phyloP scores from a whole-genome alignment of 2,888 invertebrate species.

The Thymelicus sylvestris region DNA sequence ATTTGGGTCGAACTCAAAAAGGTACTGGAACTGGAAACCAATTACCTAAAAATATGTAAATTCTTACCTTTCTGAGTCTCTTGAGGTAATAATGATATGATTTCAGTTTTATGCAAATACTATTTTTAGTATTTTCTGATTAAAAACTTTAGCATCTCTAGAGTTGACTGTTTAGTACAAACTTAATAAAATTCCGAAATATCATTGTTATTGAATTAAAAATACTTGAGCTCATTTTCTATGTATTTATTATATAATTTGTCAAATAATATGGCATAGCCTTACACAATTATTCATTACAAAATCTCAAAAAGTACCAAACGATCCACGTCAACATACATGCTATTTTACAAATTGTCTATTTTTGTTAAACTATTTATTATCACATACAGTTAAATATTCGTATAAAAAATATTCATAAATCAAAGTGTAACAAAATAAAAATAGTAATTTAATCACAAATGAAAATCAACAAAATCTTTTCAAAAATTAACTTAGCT shows the following conservation, averaged over 20 bases:
- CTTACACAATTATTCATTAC: conserved; percentile 49
- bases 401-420: conserved; percentile 5
- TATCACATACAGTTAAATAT: conserved; percentile 6
- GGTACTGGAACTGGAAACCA: no score
- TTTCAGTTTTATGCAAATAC: no score
- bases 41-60: no score
- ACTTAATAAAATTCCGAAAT: no score
- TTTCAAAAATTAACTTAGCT: neutral
- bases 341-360: neutral
- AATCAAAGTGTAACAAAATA: conserved; percentile 17
- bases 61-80: no score
- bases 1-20: no score
- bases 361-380: neutral
- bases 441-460: conserved; percentile 13
- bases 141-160: no score
- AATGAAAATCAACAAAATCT: conserved; percentile 9
- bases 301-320: conserved; percentile 51
- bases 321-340: conserved; percentile 23
- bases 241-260: conserved; percentile 38
- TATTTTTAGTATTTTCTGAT: no score
- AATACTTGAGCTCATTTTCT: neutral
- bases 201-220: neutral
- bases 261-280: conserved; percentile 51
- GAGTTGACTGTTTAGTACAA: no score
- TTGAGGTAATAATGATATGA: no score